Evolutionary conservation across 2,113 vertebrate genomes (phyloP).

Genomic region (Todiramphus chloris): DNA sequence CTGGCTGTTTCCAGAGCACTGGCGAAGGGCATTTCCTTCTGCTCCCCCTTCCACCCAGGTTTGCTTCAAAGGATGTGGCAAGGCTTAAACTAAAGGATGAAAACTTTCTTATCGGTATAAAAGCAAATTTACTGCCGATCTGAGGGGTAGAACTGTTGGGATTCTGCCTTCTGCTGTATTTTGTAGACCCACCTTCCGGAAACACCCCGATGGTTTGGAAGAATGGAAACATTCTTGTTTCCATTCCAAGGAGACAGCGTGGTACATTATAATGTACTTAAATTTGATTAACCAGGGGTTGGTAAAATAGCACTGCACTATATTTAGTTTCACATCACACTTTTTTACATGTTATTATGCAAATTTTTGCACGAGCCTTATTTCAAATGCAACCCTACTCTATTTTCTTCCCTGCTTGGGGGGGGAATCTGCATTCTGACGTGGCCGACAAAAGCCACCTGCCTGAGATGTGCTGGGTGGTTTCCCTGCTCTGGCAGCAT

Average conservation of each 20-base stretch:
- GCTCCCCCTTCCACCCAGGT: not conserved
- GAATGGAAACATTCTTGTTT: not conserved
- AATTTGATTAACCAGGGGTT: conserved; percentile 42
- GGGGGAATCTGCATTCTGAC: not conserved
- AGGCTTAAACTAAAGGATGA: not conserved
- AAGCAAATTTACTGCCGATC: not conserved
- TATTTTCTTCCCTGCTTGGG: not conserved
- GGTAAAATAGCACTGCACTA: conserved; percentile 14
- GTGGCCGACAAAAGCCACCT: not conserved
- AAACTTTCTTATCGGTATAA: not conserved
- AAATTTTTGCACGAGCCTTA: not conserved
- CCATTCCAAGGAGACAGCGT: not conserved
- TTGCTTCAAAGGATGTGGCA: not conserved
- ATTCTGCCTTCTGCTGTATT: not conserved
- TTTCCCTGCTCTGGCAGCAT: not conserved
- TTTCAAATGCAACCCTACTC: conserved; percentile 2
- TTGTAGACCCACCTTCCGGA: not conserved
- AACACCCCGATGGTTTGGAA: accelerated
- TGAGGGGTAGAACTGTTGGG: accelerated
- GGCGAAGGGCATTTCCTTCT: not conserved
- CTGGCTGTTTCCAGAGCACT: not conserved
- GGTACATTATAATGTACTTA: not conserved
- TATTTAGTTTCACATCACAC: conserved; percentile 28
- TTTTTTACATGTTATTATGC: conserved; percentile 52
- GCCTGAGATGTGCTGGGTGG: not conserved